Evolutionary conservation across 2,888 invertebrate genomes (phyloP).

Genomic region (Acleris emargana): DNA sequence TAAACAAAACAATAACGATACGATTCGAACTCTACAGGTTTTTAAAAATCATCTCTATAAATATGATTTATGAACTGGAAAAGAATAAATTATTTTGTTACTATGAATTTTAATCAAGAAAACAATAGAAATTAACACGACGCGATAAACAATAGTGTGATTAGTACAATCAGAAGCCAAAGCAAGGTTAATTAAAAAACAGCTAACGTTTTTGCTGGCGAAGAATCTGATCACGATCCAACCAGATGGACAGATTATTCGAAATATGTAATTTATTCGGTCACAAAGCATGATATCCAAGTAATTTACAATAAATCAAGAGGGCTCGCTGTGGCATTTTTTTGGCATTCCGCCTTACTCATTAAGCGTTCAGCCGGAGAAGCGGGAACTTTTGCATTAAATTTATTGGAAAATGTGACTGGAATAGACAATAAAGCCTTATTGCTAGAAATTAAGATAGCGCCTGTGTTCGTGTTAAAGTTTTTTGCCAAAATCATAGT

Average conservation of each 20-base stretch:
- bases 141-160: too few relatives aligned
- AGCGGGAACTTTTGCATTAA: constrained; percentile 19
- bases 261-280: constrained; percentile 23
- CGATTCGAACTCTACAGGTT: too few relatives aligned
- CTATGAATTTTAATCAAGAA: too few relatives aligned
- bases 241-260: constrained; percentile 1
- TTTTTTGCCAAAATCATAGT: too few relatives aligned
- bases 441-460: not conserved
- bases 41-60: too few relatives aligned
- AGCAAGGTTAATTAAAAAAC: too few relatives aligned
- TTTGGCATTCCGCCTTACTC: constrained; percentile 36
- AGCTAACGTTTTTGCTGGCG: not conserved
- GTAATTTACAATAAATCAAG: constrained; percentile 37
- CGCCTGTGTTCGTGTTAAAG: too few relatives aligned
- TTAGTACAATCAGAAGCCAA: too few relatives aligned
- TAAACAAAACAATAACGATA: too few relatives aligned
- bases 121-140: too few relatives aligned
- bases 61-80: too few relatives aligned
- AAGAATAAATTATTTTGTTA: too few relatives aligned
- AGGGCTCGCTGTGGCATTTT: constrained; percentile 23
- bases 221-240: not conserved
- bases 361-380: constrained; percentile 31
- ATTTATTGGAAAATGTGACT: constrained; percentile 23
- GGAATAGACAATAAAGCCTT: constrained; percentile 20
- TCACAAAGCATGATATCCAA: constrained; percentile 23